Conservation (phyloP, 2,797 vertebrate genomes). For the Vespertilio murinus region DNA sequence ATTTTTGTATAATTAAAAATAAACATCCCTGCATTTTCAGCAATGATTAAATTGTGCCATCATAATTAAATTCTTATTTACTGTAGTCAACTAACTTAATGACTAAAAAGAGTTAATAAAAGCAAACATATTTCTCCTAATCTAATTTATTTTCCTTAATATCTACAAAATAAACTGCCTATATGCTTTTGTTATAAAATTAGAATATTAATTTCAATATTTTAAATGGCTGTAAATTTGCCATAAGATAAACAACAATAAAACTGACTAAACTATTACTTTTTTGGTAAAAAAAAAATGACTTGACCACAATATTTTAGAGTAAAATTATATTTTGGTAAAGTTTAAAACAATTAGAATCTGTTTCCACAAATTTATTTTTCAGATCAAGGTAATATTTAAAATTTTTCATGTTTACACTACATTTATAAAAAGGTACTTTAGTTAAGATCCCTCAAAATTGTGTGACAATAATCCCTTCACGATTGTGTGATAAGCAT, state of each 20-base stretch:
- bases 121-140: background rate
- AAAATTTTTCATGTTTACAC: background rate
- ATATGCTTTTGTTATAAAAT: background rate
- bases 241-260: background rate
- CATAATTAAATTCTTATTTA: background rate
- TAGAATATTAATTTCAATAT: background rate
- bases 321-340: background rate
- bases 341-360: background rate
- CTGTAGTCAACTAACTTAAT: background rate
- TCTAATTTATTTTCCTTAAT: background rate
- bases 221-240: background rate
- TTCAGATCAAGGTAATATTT: background rate
- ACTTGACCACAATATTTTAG: background rate
- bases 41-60: background rate
- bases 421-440: background rate
- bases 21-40: background rate
- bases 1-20: background rate
- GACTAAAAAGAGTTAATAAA: background rate
- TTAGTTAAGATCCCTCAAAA: slow-evolving; percentile 20
- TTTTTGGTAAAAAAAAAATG: background rate
- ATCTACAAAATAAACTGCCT: background rate
- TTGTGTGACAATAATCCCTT: background rate
- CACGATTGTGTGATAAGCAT: background rate
- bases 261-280: background rate
- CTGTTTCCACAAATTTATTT: background rate